A percentile compares a stretch with the other conserved stretches of the same genome.
These are phyloP conservation scores for Spongilla lacustris DNA, from an alignment of 37 sponge, comb jelly and placozoan genomes.

Conservation along the genomic window DNA sequence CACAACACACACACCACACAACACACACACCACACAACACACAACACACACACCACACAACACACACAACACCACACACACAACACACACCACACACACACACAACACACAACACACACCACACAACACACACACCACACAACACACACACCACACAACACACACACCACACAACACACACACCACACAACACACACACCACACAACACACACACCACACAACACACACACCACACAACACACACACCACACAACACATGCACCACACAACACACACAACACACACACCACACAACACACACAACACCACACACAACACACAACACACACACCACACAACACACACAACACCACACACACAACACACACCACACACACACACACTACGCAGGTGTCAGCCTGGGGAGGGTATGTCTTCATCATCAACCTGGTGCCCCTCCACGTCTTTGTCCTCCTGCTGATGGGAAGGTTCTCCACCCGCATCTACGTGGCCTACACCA, in stretches of 20 bases:
- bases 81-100: no score
- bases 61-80: no score
- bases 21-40: no score
- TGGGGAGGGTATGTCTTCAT: conserved; percentile 99
- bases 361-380: conserved; percentile 10
- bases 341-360: conserved; percentile 4
- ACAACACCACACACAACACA: neutral
- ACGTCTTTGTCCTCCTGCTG: conserved; percentile 90
- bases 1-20: no score
- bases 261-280: neutral
- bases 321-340: conserved; percentile 32
- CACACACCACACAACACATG: conserved; percentile 5
- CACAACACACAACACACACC: no score
- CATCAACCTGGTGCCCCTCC: conserved; percentile 96
- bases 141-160: no score
- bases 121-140: no score
- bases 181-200: no score
- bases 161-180: no score
- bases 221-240: conserved; percentile 13
- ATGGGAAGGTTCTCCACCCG: conserved; percentile 95
- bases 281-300: conserved; percentile 29
- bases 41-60: no score
- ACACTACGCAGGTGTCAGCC: conserved; percentile 90
- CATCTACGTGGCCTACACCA: conserved; percentile 86
- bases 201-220: neutral